Evolutionary conservation across 2,113 vertebrate genomes (phyloP).

Genomic region (Tamias sibiricus): DNA sequence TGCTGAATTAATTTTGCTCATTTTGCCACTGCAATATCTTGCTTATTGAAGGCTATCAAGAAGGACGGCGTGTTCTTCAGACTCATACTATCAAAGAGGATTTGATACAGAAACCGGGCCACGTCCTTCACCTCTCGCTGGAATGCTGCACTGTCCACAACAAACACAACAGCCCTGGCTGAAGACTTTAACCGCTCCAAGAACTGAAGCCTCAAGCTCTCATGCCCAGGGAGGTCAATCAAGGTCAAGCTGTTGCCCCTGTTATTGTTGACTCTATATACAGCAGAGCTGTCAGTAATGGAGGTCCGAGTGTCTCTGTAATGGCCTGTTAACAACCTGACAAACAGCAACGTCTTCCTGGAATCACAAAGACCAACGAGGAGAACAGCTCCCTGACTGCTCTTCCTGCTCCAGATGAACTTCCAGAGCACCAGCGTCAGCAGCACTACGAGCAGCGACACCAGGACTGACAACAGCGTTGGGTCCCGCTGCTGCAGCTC

Average conservation of each 20-base stretch:
- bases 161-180: slow-evolving; percentile 95
- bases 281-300: slow-evolving; percentile 92
- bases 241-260: slow-evolving; percentile 91
- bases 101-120: slow-evolving; percentile 94
- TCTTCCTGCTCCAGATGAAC: slow-evolving; percentile 82
- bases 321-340: slow-evolving; percentile 91
- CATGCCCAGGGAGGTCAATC: slow-evolving; percentile 96
- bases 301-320: slow-evolving; percentile 95
- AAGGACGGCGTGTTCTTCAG: slow-evolving; percentile 89
- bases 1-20: slow-evolving; percentile 97
- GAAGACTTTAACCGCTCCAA: slow-evolving; percentile 95
- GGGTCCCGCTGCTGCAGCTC: slow-evolving; percentile 80
- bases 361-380: slow-evolving; percentile 88
- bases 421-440: slow-evolving; percentile 86
- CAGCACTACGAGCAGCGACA: slow-evolving; percentile 81
- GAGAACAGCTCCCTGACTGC: slow-evolving; percentile 85
- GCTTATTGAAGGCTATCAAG: slow-evolving; percentile 95
- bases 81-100: slow-evolving; percentile 90
- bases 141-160: slow-evolving; percentile 96
- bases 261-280: slow-evolving; percentile 89
- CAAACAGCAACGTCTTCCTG: slow-evolving; percentile 88
- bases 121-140: slow-evolving; percentile 97
- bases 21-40: slow-evolving; percentile 97
- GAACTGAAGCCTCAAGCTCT: slow-evolving; percentile 93
- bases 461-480: slow-evolving; percentile 79